Evolutionary conservation across 1,140 invertebrate species (phyloP), one percentile per base, ranked within the genome.

Genomic region (Paraescarpia echinospica): DNA sequence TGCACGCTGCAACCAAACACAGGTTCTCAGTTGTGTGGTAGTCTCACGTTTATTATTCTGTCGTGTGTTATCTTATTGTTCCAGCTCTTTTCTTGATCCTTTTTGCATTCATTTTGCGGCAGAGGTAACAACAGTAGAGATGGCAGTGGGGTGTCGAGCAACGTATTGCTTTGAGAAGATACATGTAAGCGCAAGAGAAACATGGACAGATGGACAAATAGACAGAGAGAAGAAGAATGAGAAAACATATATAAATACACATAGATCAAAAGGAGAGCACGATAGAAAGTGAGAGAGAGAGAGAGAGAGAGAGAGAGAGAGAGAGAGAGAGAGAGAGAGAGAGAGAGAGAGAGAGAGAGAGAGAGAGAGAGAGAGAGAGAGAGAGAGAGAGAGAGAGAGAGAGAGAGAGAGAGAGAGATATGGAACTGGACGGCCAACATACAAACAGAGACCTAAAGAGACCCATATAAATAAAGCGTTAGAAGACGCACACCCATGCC

Each of bases 1-100:
- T 97, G 93, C 97, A 97, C 92, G 97, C 97, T 97, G 95, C 33
- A 92, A 92, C 59, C 31, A 41, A 6, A 90, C 1, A 35, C 34
- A 2, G 35, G 33, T 22, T 22, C 14, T 90, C 89, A 90, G 35
- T 34, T 90, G 33, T 33, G 35, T 5, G 2, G 59, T 77, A 18
- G 59, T 27, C 41, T 41, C 9, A 27, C 22, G 22, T 77, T 4
- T 77, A 27, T 77, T 77, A 51, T 51, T 8, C 8, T 51, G 48
- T 51, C 48, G 48, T 51, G 8, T 77, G 59, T 77, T 12, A 27
- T 27, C 59, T 77, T 12, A 18, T 77, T 12, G 27, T 77, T 77
- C 2, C 0, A 27, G 59, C 27, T 77, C 8, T 77, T 2, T 31
- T 77, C 8, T 77, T 77, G 22, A 18, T 12, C 22, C 22, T 77